Evolutionary conservation across 2,113 vertebrate species (phyloP), one percentile per base, ranked within the genome.

Genomic region (Corynorhinus townsendii): DNA sequence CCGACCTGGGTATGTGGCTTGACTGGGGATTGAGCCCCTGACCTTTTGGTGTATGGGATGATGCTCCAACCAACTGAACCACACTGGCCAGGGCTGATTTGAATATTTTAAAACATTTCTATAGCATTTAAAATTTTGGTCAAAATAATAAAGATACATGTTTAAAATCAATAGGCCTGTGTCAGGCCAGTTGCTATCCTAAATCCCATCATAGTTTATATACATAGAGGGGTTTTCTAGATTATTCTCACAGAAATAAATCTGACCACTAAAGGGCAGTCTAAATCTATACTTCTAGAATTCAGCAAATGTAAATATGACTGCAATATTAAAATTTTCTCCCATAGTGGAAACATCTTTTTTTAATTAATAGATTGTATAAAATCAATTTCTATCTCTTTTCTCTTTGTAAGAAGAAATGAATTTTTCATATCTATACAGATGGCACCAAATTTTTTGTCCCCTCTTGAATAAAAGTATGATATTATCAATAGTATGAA

Each of bases 351-450:
- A 52, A 24, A 24, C 35, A 83, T 85, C 85, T 89, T 75, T 83
- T 35, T 49, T 49, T 16, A 77, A 89, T 85, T 69, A 33, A 83
- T 93, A 8, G 24, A 81, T 8, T 35, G 0, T 77, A 59, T 87
- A 35, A 59, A 77, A 85, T 95, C 16, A 30, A 35, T 38, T 91
- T 93, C 45, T 82, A 40, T 83, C 30, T 52, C 4, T 87, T 76
- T 75, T 93, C 26, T 91, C 62, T n/a, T 88, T 59, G 30, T 45
- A 83, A 81, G 40, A 64, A 96, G 79, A 84, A 91, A 81, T 86
- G 45, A n/a, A 38, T 30, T 80, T 89, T 77, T 93, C 28, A 52
- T 43, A 6, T 40, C 40, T 80, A 15, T 89, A 17, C 90, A 90
- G 24, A 52, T 3, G 56, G 35, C 8, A 62, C 10, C 20, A 90